These are phyloP conservation scores for Aspidiotus rigidus DNA, from an alignment of 2,888 invertebrate species.

Conservation along the genomic window DNA sequence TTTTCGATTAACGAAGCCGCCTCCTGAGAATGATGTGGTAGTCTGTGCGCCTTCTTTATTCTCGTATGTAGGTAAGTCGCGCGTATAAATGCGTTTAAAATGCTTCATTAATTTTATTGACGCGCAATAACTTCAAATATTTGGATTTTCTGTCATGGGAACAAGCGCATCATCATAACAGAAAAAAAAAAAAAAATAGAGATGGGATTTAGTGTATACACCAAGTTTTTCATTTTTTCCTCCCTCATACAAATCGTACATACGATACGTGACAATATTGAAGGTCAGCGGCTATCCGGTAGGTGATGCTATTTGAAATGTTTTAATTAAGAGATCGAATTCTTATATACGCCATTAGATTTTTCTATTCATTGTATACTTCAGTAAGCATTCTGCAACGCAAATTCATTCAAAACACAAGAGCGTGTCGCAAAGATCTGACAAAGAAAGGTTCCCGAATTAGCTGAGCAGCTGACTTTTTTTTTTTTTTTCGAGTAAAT, in stretches of 20 bases:
- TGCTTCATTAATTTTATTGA: neutral
- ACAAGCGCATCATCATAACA: neutral
- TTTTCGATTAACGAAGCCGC: conserved; percentile 2
- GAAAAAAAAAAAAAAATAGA: neutral
- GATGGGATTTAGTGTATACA: no score
- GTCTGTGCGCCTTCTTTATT: no score
- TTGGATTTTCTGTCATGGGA: neutral
- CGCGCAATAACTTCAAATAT: neutral
- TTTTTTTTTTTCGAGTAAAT: neutral
- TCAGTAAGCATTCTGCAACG: neutral
- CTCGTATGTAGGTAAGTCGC: neutral
- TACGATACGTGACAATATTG: neutral
- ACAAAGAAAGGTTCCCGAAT: conserved; percentile 2
- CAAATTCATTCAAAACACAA: neutral
- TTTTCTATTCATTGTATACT: neutral
- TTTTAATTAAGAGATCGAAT: neutral
- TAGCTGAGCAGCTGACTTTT: conserved; percentile 4
- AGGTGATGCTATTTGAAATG: neutral
- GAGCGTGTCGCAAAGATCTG: conserved; percentile 2
- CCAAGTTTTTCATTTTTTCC: no score
- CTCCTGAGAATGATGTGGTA: no score
- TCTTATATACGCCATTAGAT: neutral
- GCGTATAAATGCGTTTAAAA: neutral
- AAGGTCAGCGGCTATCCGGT: neutral
- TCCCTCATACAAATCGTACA: neutral